Evolutionary conservation across 1,140 invertebrate genomes (phyloP), one percentile per base, ranked within the genome.

Genomic region (Drosophila sucinea): DNA sequence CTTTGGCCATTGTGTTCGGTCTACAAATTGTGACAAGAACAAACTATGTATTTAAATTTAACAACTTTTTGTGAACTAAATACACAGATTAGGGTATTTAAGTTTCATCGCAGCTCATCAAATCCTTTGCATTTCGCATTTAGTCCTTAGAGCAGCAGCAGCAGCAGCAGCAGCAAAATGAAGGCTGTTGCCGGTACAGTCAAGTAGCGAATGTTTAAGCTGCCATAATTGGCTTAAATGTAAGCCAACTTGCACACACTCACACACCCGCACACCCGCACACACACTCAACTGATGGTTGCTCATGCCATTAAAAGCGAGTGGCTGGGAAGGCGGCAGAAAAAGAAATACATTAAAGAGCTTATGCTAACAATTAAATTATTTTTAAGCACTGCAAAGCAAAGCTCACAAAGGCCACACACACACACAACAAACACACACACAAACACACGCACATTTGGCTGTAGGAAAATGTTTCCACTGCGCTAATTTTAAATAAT

Each of bases 321-420:
- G 25, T 51, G 38, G 11, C 29, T 1, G 4, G 17, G 6, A 30
- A 29, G 17, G 54, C 10, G 11, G 23, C 41, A 17, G 29, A 35
- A 41, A 56, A 73, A 57, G 70, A 66, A 65, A 73, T 55, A 56
- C 72, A 82, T 86, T 86, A 86, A 86, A 87, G 79, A 79, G 83
- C 83, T 86, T 83, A 82, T 67, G 83, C 76, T 29, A 87, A 87
- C 83, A 86, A 86, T 86, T 86, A 82, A 86, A 86, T 87, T 87
- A 86, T 77, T 87, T 83, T 77, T 73, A 87, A 87, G 82, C 77
- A 72, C 68, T 60, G 72, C 62, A 65, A 70, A 62, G 54, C 51
- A 73, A 61, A 66, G 68, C 40, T 67, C 69, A 73, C 72, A 77
- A 62, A 62, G 65, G 58, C 60, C 65, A 72, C 25, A 67, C 32